A percentile compares a stretch with the other conserved stretches of the same genome.
phyloP scores from a whole-genome alignment of 35 echinoderm and acorn worm genomes.

The Ophiothrix spiculata region DNA sequence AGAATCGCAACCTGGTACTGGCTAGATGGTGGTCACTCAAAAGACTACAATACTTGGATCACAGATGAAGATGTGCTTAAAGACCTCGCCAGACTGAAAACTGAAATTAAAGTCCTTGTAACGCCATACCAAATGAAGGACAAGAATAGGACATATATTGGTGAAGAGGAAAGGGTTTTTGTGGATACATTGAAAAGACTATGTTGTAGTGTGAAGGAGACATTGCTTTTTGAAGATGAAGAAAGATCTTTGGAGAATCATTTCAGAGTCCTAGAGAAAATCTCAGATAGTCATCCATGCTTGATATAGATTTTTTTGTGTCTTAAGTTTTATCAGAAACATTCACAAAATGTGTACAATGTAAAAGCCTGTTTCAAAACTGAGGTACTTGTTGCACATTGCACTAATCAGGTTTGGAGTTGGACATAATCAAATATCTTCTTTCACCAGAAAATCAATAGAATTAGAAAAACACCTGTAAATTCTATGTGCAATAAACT shows the following conservation, averaged over 20 bases:
- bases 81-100: constrained; percentile 6
- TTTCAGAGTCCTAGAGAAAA: constrained; percentile 42
- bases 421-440: too few relatives aligned
- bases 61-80: constrained; percentile 40
- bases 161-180: constrained; percentile 57
- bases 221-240: constrained; percentile 50
- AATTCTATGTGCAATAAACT: too few relatives aligned
- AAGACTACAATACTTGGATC: constrained; percentile 42
- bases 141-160: constrained; percentile 35
- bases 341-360: too few relatives aligned
- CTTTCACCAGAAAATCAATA: too few relatives aligned
- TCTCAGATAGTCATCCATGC: too few relatives aligned
- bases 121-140: constrained; percentile 55
- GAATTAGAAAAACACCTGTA: too few relatives aligned
- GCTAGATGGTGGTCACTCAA: constrained; percentile 59
- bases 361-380: too few relatives aligned
- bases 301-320: too few relatives aligned
- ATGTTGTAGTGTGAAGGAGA: constrained; percentile 41
- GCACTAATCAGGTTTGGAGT: too few relatives aligned
- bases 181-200: constrained; percentile 43
- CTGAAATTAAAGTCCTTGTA: constrained; percentile 55
- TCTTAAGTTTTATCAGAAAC: too few relatives aligned
- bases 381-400: too few relatives aligned
- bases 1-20: constrained; percentile 44
- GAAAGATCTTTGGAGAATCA: constrained; percentile 52